phyloP scores from a whole-genome alignment of 2,113 vertebrate species.

The Tenrec ecaudatus region DNA sequence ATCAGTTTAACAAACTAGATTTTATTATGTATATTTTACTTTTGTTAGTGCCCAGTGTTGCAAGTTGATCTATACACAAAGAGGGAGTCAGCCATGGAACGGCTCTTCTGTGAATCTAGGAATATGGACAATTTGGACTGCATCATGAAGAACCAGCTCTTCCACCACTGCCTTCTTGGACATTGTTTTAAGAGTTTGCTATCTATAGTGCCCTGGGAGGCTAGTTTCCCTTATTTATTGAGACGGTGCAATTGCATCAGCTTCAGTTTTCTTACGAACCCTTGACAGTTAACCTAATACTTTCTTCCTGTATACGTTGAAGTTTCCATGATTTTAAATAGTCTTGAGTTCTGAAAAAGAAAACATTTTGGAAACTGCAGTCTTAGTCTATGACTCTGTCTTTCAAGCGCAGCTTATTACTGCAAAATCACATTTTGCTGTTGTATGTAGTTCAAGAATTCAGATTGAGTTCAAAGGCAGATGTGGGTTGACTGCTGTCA shows the following conservation, averaged over 20 bases:
- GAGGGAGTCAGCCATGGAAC: not conserved
- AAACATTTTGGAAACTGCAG: conserved; percentile 25
- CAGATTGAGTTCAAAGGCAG: conserved; percentile 58
- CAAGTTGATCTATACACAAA: not conserved
- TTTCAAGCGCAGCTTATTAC: conserved; percentile 43
- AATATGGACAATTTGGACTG: not conserved
- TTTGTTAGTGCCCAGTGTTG: conserved; percentile 15
- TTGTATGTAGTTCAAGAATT: conserved; percentile 24
- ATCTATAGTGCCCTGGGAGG: not conserved
- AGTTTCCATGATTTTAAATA: conserved; percentile 51
- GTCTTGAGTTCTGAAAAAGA: conserved; percentile 45
- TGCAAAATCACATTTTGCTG: conserved; percentile 41
- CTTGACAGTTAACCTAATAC: conserved; percentile 36
- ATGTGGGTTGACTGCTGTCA: conserved; percentile 44
- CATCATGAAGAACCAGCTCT: not conserved
- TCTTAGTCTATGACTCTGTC: not conserved
- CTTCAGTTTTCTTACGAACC: conserved; percentile 37
- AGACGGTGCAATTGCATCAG: not conserved
- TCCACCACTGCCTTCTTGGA: not conserved
- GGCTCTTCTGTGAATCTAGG: not conserved
- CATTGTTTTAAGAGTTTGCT: conserved; percentile 11
- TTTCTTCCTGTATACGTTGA: conserved; percentile 22
- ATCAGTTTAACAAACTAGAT: not conserved
- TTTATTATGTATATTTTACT: conserved; percentile 3
- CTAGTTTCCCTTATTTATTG: not conserved